Evolutionary conservation across 2,113 vertebrate species (phyloP), one percentile per base, ranked within the genome.

Genomic region (Triplophysa siluroides): DNA sequence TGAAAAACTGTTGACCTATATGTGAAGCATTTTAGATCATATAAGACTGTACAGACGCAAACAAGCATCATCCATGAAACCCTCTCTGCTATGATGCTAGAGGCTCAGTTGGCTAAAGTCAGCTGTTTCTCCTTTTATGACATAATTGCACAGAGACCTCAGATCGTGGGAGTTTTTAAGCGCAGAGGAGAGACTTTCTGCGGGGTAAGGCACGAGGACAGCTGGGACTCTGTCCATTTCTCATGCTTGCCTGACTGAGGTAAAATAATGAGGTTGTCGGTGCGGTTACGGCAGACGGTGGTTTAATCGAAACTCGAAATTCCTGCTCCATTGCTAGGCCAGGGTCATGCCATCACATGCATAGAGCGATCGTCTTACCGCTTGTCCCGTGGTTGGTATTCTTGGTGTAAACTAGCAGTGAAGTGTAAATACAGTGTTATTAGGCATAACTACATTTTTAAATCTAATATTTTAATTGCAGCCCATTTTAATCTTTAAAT

Each of bases 241-340:
- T 84, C 24, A 47, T n/a, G 69, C 54, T 78, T 63, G 52, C 41
- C 58, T 64, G 38, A 73, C 68, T 14, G 69, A 47, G 78, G 52
- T 73, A 62, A 64, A 81, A 75, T 63, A 80, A 63, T 47, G 66
- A 76, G 77, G 75, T 18, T 78, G 68, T 52, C 69, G 68, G 61
- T 78, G 45, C n/a, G 52, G 50, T 18, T 50, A 80, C 50, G 52
- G 63, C 19, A 68, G 79, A 77, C 62, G 16, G 18, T 19, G 24
- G 62, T 84, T 74, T 74, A 73, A 74, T 64, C 63, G 24, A 64
- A 78, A 67, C 45, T 66, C 24, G 56, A 41, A 63, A 63, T 78
- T 68, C 61, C 61, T 70, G 19, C 52, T 80, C 61, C 47, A 65
- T 41, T 47, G 21, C 26, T 13, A 61, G 54, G 81, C 45, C 54